These are phyloP conservation scores for Trachythela sp. DNA, from an alignment of 64 coral and sea anemone species.

Conservation along the genomic window DNA sequence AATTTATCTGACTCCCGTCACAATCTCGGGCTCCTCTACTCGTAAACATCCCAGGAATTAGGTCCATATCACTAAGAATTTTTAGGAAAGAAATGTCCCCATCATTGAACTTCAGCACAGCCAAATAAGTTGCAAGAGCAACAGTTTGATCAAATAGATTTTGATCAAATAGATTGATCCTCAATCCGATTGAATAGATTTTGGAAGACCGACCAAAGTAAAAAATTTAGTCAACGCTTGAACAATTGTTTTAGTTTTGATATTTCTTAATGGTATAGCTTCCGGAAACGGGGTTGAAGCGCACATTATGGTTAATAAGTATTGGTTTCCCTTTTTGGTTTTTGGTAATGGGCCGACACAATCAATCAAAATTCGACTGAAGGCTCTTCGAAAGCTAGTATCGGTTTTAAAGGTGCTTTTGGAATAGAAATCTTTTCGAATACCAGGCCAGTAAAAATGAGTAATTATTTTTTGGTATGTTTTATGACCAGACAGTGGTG, in stretches of 20 bases:
- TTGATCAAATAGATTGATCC: no score
- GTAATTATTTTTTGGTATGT: background rate
- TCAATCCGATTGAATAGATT: background rate
- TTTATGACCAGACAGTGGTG: conserved; percentile 21
- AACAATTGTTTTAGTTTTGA: background rate
- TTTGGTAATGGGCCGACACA: conserved; percentile 5
- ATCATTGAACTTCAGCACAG: no score
- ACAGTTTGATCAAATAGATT: no score
- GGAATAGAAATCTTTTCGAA: conserved; percentile 27
- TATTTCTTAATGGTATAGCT: background rate
- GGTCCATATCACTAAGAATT: no score
- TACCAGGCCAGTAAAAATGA: conserved; percentile 18
- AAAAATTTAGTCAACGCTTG: background rate
- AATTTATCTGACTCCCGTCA: no score
- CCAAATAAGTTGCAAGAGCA: no score
- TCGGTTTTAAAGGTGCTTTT: conserved; percentile 16
- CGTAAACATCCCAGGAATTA: no score
- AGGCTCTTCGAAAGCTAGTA: conserved; percentile 11
- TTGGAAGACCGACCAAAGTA: background rate
- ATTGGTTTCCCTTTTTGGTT: background rate
- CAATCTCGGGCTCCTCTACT: no score
- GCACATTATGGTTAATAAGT: background rate
- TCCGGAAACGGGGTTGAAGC: background rate
- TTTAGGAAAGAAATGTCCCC: no score
- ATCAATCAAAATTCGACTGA: conserved; percentile 23